These are phyloP conservation scores for Amphiprion percula DNA, from an alignment of 2,113 vertebrate species.

Conservation along the genomic window DNA sequence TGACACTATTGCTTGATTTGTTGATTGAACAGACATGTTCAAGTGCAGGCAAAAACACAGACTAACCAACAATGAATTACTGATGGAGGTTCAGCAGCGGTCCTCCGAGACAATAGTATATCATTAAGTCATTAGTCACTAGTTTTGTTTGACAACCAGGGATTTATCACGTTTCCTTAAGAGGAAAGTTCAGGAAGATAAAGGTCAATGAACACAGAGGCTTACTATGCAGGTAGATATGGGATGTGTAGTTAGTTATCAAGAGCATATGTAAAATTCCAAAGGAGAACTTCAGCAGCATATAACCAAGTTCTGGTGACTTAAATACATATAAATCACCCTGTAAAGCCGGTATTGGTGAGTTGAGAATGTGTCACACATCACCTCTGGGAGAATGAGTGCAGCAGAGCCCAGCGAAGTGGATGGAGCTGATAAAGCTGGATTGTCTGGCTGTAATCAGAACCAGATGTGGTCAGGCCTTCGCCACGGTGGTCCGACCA, in stretches of 20 bases:
- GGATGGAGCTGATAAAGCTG: conserved; percentile 84
- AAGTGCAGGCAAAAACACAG: conserved; percentile 37
- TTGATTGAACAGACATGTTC: conserved; percentile 38
- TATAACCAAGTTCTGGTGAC: conserved; percentile 22
- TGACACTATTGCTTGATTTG: not conserved
- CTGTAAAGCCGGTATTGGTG: conserved; percentile 65
- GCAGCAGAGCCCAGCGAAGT: conserved; percentile 74
- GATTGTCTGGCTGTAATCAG: conserved; percentile 85
- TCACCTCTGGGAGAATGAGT: conserved; percentile 76
- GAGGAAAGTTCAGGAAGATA: conserved; percentile 53
- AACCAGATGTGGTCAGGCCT: conserved; percentile 84
- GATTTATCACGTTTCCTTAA: conserved; percentile 82
- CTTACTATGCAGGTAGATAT: conserved; percentile 10
- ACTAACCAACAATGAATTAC: conserved; percentile 25
- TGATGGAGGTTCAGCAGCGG: conserved; percentile 78
- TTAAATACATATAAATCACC: conserved; percentile 73
- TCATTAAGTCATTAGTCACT: conserved; percentile 84
- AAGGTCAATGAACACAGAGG: conserved; percentile 17
- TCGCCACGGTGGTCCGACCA: conserved; percentile 83
- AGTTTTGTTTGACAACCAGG: conserved; percentile 83
- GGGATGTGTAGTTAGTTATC: conserved; percentile 20
- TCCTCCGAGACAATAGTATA: conserved; percentile 80
- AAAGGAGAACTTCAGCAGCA: conserved; percentile 31
- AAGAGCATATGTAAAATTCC: conserved; percentile 6
- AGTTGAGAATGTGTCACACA: conserved; percentile 80